phyloP scores from a whole-genome alignment of 2,113 vertebrate genomes.

The Clarias magur region DNA sequence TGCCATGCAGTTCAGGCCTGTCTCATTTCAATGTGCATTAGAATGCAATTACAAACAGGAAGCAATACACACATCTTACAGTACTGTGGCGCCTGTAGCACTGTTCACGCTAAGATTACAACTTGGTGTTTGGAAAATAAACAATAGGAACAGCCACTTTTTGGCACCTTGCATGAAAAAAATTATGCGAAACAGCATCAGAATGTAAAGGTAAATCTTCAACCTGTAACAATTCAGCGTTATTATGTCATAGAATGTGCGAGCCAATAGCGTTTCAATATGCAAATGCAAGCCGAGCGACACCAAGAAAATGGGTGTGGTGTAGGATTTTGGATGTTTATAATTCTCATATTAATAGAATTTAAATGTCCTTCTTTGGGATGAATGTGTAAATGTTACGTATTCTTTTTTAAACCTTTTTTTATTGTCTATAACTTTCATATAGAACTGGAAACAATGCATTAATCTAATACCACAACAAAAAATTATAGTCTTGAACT shows the following conservation, averaged over 20 bases:
- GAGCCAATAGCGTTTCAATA: background rate
- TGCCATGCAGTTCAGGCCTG: conserved; percentile 10
- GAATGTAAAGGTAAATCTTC: background rate
- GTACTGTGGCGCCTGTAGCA: background rate
- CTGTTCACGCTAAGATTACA: background rate
- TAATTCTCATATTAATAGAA: background rate
- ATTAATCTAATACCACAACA: background rate
- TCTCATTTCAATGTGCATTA: conserved; percentile 40
- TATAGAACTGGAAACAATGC: background rate
- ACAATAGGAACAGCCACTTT: background rate
- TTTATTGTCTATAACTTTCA: background rate
- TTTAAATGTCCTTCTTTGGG: background rate
- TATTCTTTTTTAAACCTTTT: too few relatives aligned
- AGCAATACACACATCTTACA: conserved; percentile 8
- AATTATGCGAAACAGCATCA: background rate
- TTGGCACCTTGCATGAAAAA: background rate
- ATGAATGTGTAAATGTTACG: background rate
- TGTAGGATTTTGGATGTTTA: background rate
- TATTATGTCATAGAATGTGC: background rate
- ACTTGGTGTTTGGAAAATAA: background rate
- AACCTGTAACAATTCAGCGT: background rate
- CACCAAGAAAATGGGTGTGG: background rate
- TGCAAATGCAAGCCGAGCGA: background rate
- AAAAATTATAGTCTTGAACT: background rate
- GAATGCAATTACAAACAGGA: conserved; percentile 31